phyloP scores from a whole-genome alignment of 2,113 vertebrate genomes.

The Seriola aureovittata region DNA sequence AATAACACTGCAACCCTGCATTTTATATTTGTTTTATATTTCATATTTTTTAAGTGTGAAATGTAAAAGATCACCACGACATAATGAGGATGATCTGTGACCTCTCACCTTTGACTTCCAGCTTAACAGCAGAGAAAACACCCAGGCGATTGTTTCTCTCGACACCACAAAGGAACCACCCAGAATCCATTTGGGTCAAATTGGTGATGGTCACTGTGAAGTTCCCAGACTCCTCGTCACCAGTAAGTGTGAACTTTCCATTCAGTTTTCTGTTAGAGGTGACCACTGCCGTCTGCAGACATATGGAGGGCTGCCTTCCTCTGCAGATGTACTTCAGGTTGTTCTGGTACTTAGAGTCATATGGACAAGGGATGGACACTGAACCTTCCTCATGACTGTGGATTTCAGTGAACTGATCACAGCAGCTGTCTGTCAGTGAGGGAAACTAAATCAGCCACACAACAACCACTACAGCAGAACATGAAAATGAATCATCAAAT shows the following conservation, averaged over 20 bases:
- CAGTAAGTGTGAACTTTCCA: not conserved
- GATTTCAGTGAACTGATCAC: not conserved
- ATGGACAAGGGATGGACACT: slow-evolving; percentile 29
- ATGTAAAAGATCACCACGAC: not conserved
- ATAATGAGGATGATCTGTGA: not conserved
- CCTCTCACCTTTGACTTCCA: slow-evolving; percentile 59
- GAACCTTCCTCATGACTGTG: slow-evolving; percentile 12
- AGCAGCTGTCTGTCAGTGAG: slow-evolving; percentile 53
- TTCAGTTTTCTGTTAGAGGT: slow-evolving; percentile 12
- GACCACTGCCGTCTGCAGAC: slow-evolving; percentile 45
- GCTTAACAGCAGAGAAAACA: slow-evolving; percentile 52
- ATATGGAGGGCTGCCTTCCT: slow-evolving; percentile 11
- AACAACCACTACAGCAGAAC: no score
- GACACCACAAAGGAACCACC: slow-evolving; percentile 56
- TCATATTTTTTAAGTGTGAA: no score
- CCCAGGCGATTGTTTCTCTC: slow-evolving; percentile 25
- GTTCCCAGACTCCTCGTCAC: not conserved
- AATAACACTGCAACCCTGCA: no score
- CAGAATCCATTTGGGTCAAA: slow-evolving; percentile 30
- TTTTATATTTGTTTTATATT: no score
- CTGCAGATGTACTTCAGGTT: slow-evolving; percentile 65
- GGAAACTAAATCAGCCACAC: not conserved
- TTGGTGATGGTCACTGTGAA: slow-evolving; percentile 35
- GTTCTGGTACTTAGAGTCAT: not conserved
- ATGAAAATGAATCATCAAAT: no score